A percentile compares a stretch with the other conserved stretches of the same genome.
phyloP scores from a whole-genome alignment of 2,888 invertebrate species.

The Scrobipalpa costella region DNA sequence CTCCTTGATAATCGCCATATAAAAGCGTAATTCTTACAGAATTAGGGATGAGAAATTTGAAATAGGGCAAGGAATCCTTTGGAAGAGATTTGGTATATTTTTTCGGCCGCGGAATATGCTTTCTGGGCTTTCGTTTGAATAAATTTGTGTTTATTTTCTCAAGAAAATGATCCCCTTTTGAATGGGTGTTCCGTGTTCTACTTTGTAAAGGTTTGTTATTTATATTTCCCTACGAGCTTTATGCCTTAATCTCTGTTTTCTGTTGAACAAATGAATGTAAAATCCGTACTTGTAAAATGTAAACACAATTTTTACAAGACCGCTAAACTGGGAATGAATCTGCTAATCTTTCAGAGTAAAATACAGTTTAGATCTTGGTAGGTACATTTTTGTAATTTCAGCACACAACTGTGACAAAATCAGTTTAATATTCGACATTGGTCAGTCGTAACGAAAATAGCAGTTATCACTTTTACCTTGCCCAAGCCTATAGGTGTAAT shows the following conservation, averaged over 20 bases:
- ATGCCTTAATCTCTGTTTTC: background rate
- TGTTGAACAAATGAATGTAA: background rate
- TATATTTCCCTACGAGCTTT: background rate
- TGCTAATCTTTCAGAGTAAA: too few species aligned
- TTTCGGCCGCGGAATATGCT: background rate
- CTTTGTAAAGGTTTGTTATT: slow-evolving; percentile 1
- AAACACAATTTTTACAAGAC: too few species aligned
- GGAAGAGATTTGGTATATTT: slow-evolving; percentile 7
- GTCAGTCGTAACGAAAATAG: too few species aligned
- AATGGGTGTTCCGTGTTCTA: background rate
- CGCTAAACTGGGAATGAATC: too few species aligned
- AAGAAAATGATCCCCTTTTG: background rate
- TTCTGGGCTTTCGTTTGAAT: slow-evolving; percentile 9
- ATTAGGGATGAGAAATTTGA: slow-evolving; percentile 7
- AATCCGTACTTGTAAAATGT: background rate
- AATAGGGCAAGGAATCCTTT: background rate
- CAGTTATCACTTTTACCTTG: too few species aligned
- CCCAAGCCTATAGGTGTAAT: too few species aligned
- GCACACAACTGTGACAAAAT: too few species aligned
- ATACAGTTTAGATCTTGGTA: too few species aligned
- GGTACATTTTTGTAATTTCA: too few species aligned
- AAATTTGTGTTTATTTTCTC: slow-evolving; percentile 4
- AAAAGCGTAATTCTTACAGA: slow-evolving; percentile 11
- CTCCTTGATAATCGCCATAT: slow-evolving; percentile 24
- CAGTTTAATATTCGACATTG: too few species aligned